Base-by-base conservation (phyloP, 2,113 vertebrate species). In the Leptocoma aspasia region DNA sequence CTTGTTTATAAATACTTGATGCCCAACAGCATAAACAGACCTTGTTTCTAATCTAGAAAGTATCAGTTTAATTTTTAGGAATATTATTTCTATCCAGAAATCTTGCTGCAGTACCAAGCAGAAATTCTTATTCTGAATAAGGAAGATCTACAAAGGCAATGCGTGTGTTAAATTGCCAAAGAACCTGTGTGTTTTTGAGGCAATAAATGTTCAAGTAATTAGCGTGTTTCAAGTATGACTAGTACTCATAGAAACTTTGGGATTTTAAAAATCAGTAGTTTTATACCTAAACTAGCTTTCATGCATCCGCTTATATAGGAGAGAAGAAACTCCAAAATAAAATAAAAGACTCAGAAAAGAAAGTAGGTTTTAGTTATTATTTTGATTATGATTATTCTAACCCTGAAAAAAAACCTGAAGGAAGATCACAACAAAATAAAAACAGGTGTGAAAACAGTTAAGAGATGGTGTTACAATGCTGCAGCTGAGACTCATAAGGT, bases 311-410 rank as follows among this genome's bases (percentile, higher is more conserved):
- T 61, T 69, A n/a, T 30, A 13, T 8, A 64, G 56, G 27, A 60
- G 31, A 69, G 19, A 57, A 69, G 30, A 54, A 24, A 4, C 0
- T 3, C 4, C 27, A 37, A 63, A 63, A 33, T 22, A 90, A 39
- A n/a, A 82, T 49, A 17, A 8, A 66, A 49, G 3, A 61, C 65
- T 8, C 82, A 82, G 94, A 91, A 92, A 92, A 96, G 47, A 95
- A 95, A 90, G 71, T 92, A 94, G 31, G 15, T 85, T 96, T 95
- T 94, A 84, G 70, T 88, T 96, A 90, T 96, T 95, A 63, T 95
- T 97, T 97, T 53, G 23, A 66, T 96, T 94, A 52, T 69, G 54
- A 71, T 95, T 96, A 92, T 70, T 73, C 68, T 92, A 89, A 53
- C 9, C 54, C 86, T 89, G 53, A 85, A 84, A 90, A 83, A 91